These are phyloP conservation scores for Elegia similella DNA, from an alignment of 2,888 invertebrate species.

Conservation along the genomic window DNA sequence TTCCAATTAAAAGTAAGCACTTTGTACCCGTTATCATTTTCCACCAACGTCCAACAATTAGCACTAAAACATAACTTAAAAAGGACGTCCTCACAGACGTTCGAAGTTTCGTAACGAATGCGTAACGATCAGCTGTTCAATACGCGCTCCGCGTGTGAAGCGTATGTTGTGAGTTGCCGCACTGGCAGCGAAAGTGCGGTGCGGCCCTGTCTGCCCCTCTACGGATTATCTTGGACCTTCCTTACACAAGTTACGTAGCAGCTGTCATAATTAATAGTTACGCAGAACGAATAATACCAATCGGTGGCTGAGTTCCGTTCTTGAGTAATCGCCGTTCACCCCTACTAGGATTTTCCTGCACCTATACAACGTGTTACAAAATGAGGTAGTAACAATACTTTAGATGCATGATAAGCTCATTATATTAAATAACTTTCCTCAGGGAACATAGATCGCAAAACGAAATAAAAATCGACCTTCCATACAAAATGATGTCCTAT, in stretches of 20 bases:
- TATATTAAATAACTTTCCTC: too few relatives aligned
- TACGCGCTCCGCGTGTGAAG: constrained; percentile 40
- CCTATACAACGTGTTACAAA: too few relatives aligned
- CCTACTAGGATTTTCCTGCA: too few relatives aligned
- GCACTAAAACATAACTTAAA: constrained; percentile 1
- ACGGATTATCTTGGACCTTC: constrained; percentile 23
- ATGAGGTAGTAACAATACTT: too few relatives aligned
- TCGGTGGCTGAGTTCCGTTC: constrained; percentile 1
- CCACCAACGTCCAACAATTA: constrained; percentile 6
- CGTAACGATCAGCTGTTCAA: constrained; percentile 5
- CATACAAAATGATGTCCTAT: too few relatives aligned
- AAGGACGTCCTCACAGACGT: background rate
- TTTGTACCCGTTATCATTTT: constrained; percentile 60
- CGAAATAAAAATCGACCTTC: too few relatives aligned
- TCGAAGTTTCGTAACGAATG: background rate
- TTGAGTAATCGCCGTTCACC: background rate
- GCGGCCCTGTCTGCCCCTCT: constrained; percentile 47
- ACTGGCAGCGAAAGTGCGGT: constrained; percentile 72
- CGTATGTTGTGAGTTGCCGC: constrained; percentile 46
- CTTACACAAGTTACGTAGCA: constrained; percentile 2
- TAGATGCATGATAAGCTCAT: too few relatives aligned
- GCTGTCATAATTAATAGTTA: constrained; percentile 14
- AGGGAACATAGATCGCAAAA: too few relatives aligned
- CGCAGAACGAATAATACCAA: constrained; percentile 4
- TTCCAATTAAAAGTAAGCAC: constrained; percentile 68